Base-by-base conservation (phyloP, 2,888 invertebrate species). In the Eugnorisma glareosa region DNA sequence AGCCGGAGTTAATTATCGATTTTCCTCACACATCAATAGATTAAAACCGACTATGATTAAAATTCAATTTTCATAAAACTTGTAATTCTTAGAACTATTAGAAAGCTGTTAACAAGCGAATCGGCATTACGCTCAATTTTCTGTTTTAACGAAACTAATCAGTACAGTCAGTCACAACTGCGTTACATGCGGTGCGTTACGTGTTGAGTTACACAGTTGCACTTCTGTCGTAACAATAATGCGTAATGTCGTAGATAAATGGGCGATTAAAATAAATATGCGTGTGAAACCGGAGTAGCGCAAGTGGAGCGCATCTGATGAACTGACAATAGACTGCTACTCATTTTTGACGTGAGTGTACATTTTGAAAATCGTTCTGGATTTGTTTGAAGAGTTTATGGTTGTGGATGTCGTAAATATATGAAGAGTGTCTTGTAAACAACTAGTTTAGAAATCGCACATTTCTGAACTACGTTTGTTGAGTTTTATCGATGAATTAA, bases 191-290 rank as follows among this genome's bases (percentile, higher is more conserved):
- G 68, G 67, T 78, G 86, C 83, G 88, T 90, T 88, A 86, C 85
- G 86, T 87, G 79, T 79, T 74, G 72, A 70, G 88, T 89, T 88
- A 84, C 81, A 86, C 86, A 84, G 88, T 89, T 87, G 86, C 81
- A 79, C 61, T 82, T 84, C 84, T 90, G 88, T 88, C 86, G 91
- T 88, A 91, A 92, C 90, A 86, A 89, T 89, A 89, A 91, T 89
- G 90, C 90, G 90, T 91, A 91, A 91, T 92, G 90, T 89, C 89
- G 89, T 91, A 90, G 91, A 92, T 90, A 89, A 90, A 92, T 89
- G 80, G 82, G 73, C 80, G 89, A 90, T 91, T 91, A 89, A 87
- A 91, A 91, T 90, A 89, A 88, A 86, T 86, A 84, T 87, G 82
- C 86, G 89, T 89, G 86, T 88, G 87, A 89, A 91, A 90, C 88